These are phyloP conservation scores for Lamellibrachia columna DNA, from an alignment of 2,888 invertebrate genomes.

Conservation along the genomic window DNA sequence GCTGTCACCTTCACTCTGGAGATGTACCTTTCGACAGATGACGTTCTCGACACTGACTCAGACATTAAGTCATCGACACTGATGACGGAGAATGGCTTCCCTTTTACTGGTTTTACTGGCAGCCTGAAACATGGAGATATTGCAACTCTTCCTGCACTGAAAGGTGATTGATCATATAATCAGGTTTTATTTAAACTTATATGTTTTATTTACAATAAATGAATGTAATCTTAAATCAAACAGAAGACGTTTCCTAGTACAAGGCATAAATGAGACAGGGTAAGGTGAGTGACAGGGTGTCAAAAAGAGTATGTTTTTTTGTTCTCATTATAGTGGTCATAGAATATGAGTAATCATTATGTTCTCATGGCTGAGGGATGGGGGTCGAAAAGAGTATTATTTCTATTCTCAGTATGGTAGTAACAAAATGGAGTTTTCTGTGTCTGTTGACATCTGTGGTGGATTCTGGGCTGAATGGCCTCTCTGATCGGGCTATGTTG, in stretches of 20 bases:
- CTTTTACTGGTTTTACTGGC: neutral
- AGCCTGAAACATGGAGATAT: neutral
- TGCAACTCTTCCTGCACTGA: neutral
- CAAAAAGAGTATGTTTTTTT: neutral
- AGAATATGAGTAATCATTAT: too few relatives aligned
- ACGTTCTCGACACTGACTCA: neutral
- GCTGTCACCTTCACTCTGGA: neutral
- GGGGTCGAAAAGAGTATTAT: neutral
- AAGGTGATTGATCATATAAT: neutral
- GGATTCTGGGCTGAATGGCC: too few relatives aligned
- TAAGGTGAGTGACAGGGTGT: neutral
- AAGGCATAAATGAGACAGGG: neutral
- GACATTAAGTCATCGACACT: neutral
- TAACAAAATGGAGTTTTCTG: neutral
- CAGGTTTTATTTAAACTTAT: too few relatives aligned
- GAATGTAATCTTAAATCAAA: too few relatives aligned
- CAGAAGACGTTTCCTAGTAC: neutral
- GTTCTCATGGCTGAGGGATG: neutral
- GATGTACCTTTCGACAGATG: slow-evolving; percentile 9
- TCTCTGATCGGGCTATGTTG: too few relatives aligned
- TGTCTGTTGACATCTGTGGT: too few relatives aligned
- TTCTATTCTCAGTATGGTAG: neutral
- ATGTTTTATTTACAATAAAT: too few relatives aligned
- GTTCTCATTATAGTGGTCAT: too few relatives aligned
- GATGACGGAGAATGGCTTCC: neutral